A percentile compares a stretch with the other conserved stretches of the same genome.
phyloP scores from a whole-genome alignment of 2,797 vertebrate species.

The Zenarchopterus dispar region DNA sequence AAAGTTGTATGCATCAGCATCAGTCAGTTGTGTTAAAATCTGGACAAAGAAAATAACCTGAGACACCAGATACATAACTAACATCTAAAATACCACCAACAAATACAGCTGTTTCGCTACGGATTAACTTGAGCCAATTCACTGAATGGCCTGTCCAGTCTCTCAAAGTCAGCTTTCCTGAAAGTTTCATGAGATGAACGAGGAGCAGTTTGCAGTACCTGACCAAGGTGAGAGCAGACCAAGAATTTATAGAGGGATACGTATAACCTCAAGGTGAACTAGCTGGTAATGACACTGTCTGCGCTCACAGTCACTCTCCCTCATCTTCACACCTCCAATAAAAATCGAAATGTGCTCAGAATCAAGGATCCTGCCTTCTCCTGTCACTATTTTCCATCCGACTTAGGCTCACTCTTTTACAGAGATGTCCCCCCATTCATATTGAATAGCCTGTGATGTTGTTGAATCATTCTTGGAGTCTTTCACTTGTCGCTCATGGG shows the following conservation, averaged over 20 bases:
- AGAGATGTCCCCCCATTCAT: conserved; percentile 18
- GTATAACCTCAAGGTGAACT: conserved; percentile 70
- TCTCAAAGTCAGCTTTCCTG: conserved; percentile 11
- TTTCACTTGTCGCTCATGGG: conserved; percentile 28
- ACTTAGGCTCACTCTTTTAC: conserved; percentile 25
- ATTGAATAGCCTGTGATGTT: conserved; percentile 19
- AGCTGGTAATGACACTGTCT: conserved; percentile 64
- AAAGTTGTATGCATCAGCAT: no score
- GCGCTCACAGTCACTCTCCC: conserved; percentile 28
- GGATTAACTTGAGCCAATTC: conserved; percentile 37
- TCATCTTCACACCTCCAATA: conserved; percentile 56
- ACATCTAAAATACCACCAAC: conserved; percentile 29
- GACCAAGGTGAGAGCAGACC: conserved; percentile 64
- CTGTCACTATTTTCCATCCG: conserved; percentile 31
- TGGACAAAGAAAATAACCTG: background rate
- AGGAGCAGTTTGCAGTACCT: conserved; percentile 53
- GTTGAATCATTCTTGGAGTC: conserved; percentile 38
- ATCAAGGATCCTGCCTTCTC: conserved; percentile 55
- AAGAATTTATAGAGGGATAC: conserved; percentile 64
- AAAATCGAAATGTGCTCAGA: conserved; percentile 56
- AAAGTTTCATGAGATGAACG: conserved; percentile 56
- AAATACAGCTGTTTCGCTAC: conserved; percentile 29
- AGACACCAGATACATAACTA: conserved; percentile 19
- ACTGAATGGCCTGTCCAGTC: conserved; percentile 18
- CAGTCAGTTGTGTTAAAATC: background rate